Conservation (phyloP, 2,888 invertebrate genomes). For the Prosapia bicincta region DNA sequence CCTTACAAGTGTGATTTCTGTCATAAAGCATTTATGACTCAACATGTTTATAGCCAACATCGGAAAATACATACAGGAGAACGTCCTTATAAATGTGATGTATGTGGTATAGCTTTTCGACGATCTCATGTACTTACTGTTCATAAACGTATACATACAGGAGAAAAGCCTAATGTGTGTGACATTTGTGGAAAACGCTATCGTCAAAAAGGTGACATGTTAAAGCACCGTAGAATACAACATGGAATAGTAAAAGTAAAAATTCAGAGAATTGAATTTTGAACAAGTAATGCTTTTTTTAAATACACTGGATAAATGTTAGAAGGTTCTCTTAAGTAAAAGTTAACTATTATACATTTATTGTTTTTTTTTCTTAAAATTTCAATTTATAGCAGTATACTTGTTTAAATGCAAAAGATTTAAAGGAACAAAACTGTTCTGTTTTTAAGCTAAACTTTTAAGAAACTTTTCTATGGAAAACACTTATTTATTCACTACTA, state of each 20-base stretch:
- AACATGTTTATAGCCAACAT: slow-evolving; percentile 39
- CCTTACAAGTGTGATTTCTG: slow-evolving; percentile 41
- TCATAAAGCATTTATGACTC: slow-evolving; percentile 40
- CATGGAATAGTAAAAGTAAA: slow-evolving; percentile 32
- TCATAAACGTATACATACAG: slow-evolving; percentile 42
- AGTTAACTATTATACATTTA: too few species aligned
- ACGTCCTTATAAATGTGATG: slow-evolving; percentile 39
- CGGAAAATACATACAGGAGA: slow-evolving; percentile 40
- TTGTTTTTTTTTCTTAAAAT: too few species aligned
- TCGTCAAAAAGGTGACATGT: slow-evolving; percentile 38
- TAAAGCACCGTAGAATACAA: slow-evolving; percentile 36
- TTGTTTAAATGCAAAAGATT: too few species aligned
- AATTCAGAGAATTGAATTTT: slow-evolving; percentile 23
- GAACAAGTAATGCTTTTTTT: not conserved
- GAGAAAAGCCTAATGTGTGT: slow-evolving; percentile 48
- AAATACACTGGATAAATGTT: too few species aligned
- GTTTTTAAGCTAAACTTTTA: too few species aligned
- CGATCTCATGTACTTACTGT: slow-evolving; percentile 39
- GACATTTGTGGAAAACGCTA: slow-evolving; percentile 49
- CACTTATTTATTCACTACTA: too few species aligned
- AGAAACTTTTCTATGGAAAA: too few species aligned
- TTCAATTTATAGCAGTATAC: too few species aligned
- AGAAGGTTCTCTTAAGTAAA: too few species aligned
- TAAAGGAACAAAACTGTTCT: too few species aligned
- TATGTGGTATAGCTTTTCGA: slow-evolving; percentile 39